These are phyloP conservation scores for Ptilodon capucinus DNA, from an alignment of 2,888 invertebrate genomes.

Conservation along the genomic window DNA sequence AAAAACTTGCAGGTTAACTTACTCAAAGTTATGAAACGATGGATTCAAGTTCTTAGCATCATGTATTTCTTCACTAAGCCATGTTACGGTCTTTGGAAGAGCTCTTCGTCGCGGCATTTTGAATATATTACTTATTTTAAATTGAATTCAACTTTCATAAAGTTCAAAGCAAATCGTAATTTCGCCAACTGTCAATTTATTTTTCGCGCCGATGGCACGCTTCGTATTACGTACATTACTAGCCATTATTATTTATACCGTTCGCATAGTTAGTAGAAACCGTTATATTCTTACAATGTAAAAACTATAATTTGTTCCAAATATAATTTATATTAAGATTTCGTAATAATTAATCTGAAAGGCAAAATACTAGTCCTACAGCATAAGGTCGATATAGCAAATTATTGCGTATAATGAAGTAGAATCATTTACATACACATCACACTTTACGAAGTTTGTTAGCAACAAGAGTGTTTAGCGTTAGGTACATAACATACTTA, in stretches of 20 bases:
- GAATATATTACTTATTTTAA: neutral
- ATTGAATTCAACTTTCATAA: neutral
- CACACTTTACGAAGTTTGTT: too few species aligned
- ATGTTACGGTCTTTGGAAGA: slow-evolving; percentile 54
- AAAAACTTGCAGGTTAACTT: slow-evolving; percentile 36
- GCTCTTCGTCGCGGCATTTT: slow-evolving; percentile 48
- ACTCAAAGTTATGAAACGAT: slow-evolving; percentile 65
- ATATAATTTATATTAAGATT: too few species aligned
- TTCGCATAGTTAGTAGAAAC: too few species aligned
- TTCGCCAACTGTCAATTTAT: slow-evolving; percentile 1
- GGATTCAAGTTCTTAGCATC: slow-evolving; percentile 55
- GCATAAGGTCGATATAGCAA: too few species aligned
- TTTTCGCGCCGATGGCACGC: slow-evolving; percentile 12
- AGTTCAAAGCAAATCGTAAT: neutral
- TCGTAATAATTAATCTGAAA: too few species aligned
- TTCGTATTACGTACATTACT: neutral
- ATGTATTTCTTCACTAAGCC: slow-evolving; percentile 66
- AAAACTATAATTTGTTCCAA: too few species aligned
- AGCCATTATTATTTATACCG: too few species aligned
- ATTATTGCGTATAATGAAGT: neutral
- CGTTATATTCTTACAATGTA: too few species aligned
- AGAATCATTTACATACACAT: too few species aligned
- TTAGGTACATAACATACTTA: too few species aligned
- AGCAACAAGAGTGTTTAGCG: too few species aligned
- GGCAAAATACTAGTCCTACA: too few species aligned